Evolutionary conservation across 2,888 invertebrate species (phyloP).

Genomic region (Peribatodes rhomboidaria): DNA sequence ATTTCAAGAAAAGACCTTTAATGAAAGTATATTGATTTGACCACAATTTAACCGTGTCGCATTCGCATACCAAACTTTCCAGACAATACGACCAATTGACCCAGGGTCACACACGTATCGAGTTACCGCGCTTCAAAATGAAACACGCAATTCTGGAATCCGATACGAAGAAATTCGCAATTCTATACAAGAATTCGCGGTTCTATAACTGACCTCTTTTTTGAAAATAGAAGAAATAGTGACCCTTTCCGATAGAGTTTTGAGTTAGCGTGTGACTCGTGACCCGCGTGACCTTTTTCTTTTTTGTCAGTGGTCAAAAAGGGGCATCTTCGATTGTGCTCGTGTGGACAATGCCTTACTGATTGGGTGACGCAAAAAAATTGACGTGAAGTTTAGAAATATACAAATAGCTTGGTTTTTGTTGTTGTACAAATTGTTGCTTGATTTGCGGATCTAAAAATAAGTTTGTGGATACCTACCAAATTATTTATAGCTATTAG

Average conservation of each 20-base stretch:
- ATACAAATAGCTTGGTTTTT: constrained; percentile 29
- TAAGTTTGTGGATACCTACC: too few relatives aligned
- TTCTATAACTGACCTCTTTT: constrained; percentile 72
- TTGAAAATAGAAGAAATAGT: constrained; percentile 57
- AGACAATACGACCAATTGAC: constrained; percentile 59
- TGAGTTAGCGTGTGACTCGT: constrained; percentile 61
- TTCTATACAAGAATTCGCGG: constrained; percentile 62
- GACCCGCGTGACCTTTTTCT: constrained; percentile 65
- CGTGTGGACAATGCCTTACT: constrained; percentile 73
- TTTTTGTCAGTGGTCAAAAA: constrained; percentile 72
- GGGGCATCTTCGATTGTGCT: constrained; percentile 66
- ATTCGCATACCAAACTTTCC: constrained; percentile 26
- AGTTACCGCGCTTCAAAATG: constrained; percentile 65
- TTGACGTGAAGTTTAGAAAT: constrained; percentile 18
- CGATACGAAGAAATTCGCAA: constrained; percentile 56
- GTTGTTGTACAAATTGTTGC: constrained; percentile 12
- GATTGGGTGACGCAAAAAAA: constrained; percentile 72
- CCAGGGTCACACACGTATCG: constrained; percentile 78
- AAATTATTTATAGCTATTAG: too few relatives aligned
- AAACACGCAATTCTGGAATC: constrained; percentile 62
- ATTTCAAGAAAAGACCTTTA: constrained; percentile 17
- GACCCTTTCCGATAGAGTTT: constrained; percentile 56
- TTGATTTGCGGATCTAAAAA: not conserved
- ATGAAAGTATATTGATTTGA: constrained; percentile 33
- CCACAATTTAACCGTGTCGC: constrained; percentile 30